Percentiles rank a stretch among this genome's conserved stretches.
These are phyloP conservation scores for Dunckerocampus dactyliophorus DNA, from an alignment of 2,113 vertebrate species.

Conservation along the genomic window DNA sequence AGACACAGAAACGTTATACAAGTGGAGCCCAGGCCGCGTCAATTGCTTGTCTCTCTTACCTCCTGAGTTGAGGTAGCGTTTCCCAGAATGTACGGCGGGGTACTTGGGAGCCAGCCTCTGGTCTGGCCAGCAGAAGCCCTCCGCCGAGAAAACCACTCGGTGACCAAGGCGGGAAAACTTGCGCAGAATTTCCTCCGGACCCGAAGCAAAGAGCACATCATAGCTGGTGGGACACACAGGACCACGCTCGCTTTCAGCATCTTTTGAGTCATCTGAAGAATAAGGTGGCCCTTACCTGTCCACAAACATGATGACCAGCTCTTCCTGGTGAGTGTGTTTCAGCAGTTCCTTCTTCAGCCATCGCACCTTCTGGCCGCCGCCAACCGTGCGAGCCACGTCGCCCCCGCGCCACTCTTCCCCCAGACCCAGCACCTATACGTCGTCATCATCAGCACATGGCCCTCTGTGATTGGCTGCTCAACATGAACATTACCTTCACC, in stretches of 20 bases:
- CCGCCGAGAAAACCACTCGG: constrained; percentile 53
- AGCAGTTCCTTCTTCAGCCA: constrained; percentile 84
- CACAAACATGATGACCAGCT: constrained; percentile 81
- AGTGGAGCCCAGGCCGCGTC: not conserved
- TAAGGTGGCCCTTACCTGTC: constrained; percentile 75
- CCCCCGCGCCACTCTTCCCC: constrained; percentile 79
- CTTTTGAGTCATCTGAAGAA: not conserved
- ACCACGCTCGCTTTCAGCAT: too few species aligned
- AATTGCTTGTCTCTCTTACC: constrained; percentile 25
- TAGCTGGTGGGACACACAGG: constrained; percentile 34
- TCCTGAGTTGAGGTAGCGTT: constrained; percentile 67
- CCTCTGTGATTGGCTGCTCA: not conserved
- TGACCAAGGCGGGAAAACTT: constrained; percentile 50
- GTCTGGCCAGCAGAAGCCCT: constrained; percentile 66
- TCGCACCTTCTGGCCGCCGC: constrained; percentile 90
- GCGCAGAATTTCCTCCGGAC: constrained; percentile 50
- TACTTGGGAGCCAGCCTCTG: constrained; percentile 60
- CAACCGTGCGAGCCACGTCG: constrained; percentile 77
- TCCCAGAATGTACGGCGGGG: constrained; percentile 59
- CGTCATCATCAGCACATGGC: not conserved
- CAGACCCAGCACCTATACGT: constrained; percentile 66
- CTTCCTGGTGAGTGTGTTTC: constrained; percentile 62
- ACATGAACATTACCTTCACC: constrained; percentile 66
- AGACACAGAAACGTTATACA: not conserved
- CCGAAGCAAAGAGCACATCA: constrained; percentile 54